phyloP scores from a whole-genome alignment of 2,888 invertebrate genomes.

The Antheraea assamensis region DNA sequence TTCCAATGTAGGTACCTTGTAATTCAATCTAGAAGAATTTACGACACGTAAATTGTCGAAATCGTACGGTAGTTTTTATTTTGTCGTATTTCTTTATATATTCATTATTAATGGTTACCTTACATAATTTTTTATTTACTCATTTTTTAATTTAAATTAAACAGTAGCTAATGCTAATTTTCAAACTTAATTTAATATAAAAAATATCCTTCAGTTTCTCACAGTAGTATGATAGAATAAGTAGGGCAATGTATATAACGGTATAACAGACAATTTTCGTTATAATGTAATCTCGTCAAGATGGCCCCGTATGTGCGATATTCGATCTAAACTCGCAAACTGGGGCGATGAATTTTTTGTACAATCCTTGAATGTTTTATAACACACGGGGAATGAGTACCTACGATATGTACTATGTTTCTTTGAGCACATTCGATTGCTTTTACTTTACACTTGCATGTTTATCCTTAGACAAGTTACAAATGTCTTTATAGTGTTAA shows the following conservation, averaged over 20 bases:
- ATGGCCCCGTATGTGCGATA: slow-evolving; percentile 36
- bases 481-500: no score
- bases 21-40: no score
- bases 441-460: slow-evolving; percentile 16
- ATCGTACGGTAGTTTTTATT: no score
- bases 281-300: slow-evolving; percentile 34
- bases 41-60: no score
- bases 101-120: no score
- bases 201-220: no score
- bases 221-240: neutral
- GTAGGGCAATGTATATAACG: neutral
- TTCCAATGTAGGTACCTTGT: no score
- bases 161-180: no score
- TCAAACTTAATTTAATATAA: no score
- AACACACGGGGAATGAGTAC: slow-evolving; percentile 40
- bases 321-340: slow-evolving; percentile 43
- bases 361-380: slow-evolving; percentile 48
- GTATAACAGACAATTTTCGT: neutral
- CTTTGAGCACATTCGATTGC: slow-evolving; percentile 6
- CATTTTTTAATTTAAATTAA: no score
- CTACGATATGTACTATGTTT: slow-evolving; percentile 18
- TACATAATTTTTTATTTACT: no score
- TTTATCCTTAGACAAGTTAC: neutral
- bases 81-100: no score
- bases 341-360: slow-evolving; percentile 49